Evolutionary conservation across 2,113 vertebrate species (phyloP).

Genomic region (Rhinolophus sinicus): DNA sequence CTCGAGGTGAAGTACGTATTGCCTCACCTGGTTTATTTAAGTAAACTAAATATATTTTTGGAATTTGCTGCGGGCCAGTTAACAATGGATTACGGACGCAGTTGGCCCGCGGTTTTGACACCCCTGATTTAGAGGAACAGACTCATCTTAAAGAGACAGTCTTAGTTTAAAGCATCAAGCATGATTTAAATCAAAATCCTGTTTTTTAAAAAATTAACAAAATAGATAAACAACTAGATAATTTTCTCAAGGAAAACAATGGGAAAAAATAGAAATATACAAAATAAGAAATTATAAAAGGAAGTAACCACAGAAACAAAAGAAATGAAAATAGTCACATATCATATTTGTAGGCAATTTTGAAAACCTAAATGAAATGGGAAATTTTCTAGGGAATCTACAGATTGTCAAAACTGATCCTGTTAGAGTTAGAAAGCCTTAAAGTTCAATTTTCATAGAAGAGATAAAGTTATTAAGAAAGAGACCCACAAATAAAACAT

Average conservation of each 20-base stretch:
- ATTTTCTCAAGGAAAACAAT: background rate
- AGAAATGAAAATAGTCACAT: background rate
- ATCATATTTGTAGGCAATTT: background rate
- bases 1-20: too few relatives aligned
- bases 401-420: background rate
- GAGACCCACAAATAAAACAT: background rate
- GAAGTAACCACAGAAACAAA: background rate
- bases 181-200: background rate
- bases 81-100: too few relatives aligned
- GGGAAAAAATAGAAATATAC: background rate
- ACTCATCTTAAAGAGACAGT: background rate
- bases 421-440: background rate
- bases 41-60: too few relatives aligned
- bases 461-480: background rate
- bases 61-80: too few relatives aligned
- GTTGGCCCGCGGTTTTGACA: too few relatives aligned
- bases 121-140: background rate
- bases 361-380: background rate
- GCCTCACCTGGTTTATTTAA: too few relatives aligned
- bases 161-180: background rate
- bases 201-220: background rate
- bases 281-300: constrained; percentile 6
- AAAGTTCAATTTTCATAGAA: background rate
- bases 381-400: background rate
- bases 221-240: background rate